phyloP scores from a whole-genome alignment of 2,888 invertebrate genomes.

The Tyria jacobaeae region DNA sequence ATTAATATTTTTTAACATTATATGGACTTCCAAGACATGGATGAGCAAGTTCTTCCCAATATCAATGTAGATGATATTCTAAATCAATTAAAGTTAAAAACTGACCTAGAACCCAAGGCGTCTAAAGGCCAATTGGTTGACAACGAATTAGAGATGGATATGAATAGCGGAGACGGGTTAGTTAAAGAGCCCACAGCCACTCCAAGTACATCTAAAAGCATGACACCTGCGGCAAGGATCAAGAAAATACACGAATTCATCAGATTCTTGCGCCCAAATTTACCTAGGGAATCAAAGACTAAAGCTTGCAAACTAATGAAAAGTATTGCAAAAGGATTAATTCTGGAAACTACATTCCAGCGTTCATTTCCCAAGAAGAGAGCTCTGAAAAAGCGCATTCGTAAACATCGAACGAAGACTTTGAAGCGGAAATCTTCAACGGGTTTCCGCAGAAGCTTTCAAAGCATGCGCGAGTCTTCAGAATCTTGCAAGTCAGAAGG shows the following conservation, averaged over 20 bases:
- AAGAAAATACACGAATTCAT: slow-evolving; percentile 24
- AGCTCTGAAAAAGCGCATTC: not conserved
- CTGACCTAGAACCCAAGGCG: not conserved
- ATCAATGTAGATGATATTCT: slow-evolving; percentile 1
- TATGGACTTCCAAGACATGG: slow-evolving; percentile 30
- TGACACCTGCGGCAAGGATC: slow-evolving; percentile 1
- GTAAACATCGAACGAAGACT: not conserved
- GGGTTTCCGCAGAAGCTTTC: not conserved
- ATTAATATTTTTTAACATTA: not conserved
- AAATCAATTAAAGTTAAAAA: slow-evolving; percentile 1
- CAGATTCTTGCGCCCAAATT: slow-evolving; percentile 40
- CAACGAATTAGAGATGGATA: not conserved
- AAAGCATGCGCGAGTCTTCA: slow-evolving; percentile 2
- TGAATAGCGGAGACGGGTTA: not conserved
- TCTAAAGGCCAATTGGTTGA: not conserved
- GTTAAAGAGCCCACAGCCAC: slow-evolving; percentile 20
- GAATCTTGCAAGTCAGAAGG: not conserved
- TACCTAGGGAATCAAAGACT: slow-evolving; percentile 56
- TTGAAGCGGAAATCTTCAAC: slow-evolving; percentile 1
- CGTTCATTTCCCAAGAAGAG: slow-evolving; percentile 12
- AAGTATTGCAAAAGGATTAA: slow-evolving; percentile 40
- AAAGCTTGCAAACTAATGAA: slow-evolving; percentile 50
- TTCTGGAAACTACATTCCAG: slow-evolving; percentile 9
- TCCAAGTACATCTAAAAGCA: slow-evolving; percentile 23
- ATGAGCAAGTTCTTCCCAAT: slow-evolving; percentile 17